Percentiles rank a stretch among this genome's conserved stretches.
Conservation (phyloP, 2,113 vertebrate species). For the Rhinopomastus cyanomelas region DNA sequence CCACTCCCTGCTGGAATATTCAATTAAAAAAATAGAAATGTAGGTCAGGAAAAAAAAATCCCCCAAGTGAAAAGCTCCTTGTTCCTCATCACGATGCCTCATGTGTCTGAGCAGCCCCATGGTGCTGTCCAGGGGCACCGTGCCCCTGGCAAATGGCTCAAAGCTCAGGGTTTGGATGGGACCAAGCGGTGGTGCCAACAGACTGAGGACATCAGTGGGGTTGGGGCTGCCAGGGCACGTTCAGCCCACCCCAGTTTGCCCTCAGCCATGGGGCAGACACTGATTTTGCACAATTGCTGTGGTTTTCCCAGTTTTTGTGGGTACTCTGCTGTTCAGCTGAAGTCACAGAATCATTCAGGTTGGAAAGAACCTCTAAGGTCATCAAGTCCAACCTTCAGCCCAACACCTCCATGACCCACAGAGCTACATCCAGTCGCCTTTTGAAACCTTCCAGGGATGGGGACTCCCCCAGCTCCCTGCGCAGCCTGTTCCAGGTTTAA, state of each 20-base stretch:
- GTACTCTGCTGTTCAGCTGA: background rate
- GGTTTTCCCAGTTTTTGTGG: background rate
- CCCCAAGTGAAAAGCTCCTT: slow-evolving; percentile 47
- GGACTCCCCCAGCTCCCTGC: too few species aligned
- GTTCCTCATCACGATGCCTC: background rate
- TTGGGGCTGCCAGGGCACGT: background rate
- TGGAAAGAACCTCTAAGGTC: too few species aligned
- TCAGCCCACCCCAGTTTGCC: background rate
- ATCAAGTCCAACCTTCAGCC: too few species aligned
- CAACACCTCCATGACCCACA: too few species aligned
- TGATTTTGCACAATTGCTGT: background rate
- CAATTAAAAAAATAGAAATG: too few species aligned
- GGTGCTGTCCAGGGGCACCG: background rate
- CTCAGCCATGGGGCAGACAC: background rate
- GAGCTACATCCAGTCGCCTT: too few species aligned
- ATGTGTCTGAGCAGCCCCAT: background rate
- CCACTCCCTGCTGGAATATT: background rate
- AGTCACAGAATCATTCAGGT: too few species aligned
- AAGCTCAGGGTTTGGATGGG: background rate
- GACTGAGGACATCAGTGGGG: background rate
- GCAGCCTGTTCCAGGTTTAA: too few species aligned
- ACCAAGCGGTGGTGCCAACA: background rate
- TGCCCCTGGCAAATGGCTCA: background rate
- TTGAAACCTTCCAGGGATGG: too few species aligned
- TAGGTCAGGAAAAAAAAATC: slow-evolving; percentile 37